Evolutionary conservation across 2,888 invertebrate species (phyloP).

Genomic region (Cataglyphis livida): DNA sequence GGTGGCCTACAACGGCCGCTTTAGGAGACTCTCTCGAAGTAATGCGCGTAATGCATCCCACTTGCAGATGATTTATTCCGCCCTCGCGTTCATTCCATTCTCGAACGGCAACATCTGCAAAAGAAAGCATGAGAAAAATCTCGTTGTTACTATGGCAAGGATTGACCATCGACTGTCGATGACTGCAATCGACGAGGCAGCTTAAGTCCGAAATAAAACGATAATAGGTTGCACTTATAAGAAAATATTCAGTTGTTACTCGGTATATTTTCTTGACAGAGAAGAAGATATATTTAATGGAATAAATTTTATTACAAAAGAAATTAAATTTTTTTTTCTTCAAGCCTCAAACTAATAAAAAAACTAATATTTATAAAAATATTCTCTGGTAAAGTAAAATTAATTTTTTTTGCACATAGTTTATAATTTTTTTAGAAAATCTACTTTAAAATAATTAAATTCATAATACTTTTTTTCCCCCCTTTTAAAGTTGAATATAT

Average conservation of each 20-base stretch:
- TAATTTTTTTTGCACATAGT: neutral
- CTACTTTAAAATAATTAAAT: neutral
- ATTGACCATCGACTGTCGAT: conserved; percentile 10
- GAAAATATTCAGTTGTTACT: neutral
- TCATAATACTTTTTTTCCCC: neutral
- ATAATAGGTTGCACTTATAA: neutral
- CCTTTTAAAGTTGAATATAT: neutral
- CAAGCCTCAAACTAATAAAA: neutral
- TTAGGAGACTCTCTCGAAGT: conserved; percentile 11
- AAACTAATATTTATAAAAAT: neutral
- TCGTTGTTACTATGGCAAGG: conserved; percentile 12
- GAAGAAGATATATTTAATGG: neutral
- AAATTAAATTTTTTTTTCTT: neutral
- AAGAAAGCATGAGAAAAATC: conserved; percentile 43
- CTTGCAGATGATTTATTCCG: conserved; percentile 30
- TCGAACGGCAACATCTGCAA: conserved; percentile 19
- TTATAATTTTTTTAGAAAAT: neutral
- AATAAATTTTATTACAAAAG: neutral
- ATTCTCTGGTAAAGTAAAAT: neutral
- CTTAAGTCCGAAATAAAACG: conserved; percentile 4
- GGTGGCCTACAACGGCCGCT: neutral
- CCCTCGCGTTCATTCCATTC: conserved; percentile 15
- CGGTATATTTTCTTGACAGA: neutral
- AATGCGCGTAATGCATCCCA: conserved; percentile 37
- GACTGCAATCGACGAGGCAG: conserved; percentile 6